phyloP scores from a whole-genome alignment of 2,888 invertebrate genomes.

The Cistogaster globosa region DNA sequence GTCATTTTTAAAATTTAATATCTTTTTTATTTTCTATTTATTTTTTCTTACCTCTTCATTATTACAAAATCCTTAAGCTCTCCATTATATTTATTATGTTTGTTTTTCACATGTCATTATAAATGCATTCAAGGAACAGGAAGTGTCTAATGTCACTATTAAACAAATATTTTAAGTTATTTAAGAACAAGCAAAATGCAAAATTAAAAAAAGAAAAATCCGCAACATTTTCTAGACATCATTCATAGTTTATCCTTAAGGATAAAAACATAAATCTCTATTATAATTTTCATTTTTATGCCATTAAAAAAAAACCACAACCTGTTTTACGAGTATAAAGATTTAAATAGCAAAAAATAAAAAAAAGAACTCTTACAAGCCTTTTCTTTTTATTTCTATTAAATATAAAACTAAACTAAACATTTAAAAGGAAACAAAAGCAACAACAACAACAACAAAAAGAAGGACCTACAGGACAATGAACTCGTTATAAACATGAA shows the following conservation, averaged over 20 bases:
- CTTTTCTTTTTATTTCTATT: background rate
- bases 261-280: slow-evolving; percentile 31
- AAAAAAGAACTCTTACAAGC: slow-evolving; percentile 23
- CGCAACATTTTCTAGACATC: slow-evolving; percentile 49
- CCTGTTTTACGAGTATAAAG: slow-evolving; percentile 22
- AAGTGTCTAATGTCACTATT: slow-evolving; percentile 71
- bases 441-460: too few relatives aligned
- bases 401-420: background rate
- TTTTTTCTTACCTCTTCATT: background rate
- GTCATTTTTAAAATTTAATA: background rate
- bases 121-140: slow-evolving; percentile 71
- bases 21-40: background rate
- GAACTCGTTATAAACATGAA: slow-evolving; percentile 64
- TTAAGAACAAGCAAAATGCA: slow-evolving; percentile 13
- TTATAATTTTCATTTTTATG: slow-evolving; percentile 9
- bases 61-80: slow-evolving; percentile 39
- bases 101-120: slow-evolving; percentile 45
- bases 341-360: slow-evolving; percentile 14
- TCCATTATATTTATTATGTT: slow-evolving; percentile 27
- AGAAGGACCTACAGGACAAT: slow-evolving; percentile 61
- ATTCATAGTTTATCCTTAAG: slow-evolving; percentile 61
- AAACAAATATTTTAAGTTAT: slow-evolving; percentile 66
- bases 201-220: background rate
- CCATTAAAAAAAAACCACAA: slow-evolving; percentile 45
- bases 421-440: background rate